Base-by-base conservation (phyloP, 2,113 vertebrate genomes). In the Burhinus bistriatus region DNA sequence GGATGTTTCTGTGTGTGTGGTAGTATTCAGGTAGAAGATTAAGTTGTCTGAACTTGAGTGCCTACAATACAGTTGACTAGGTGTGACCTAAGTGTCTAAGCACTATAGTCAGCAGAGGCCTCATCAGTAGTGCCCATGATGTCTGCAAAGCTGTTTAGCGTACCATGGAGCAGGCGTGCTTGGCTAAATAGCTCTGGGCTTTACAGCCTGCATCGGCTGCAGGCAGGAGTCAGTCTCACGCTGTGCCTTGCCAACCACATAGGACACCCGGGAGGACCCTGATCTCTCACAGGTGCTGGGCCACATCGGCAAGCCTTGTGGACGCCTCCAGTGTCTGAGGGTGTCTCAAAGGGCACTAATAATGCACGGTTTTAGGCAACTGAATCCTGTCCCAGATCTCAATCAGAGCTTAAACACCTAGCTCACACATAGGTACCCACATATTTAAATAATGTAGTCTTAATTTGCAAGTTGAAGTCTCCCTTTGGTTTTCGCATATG, bases 371-470 rank as follows among this genome's bases (percentile, higher is more conserved):
- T 90, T 84, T 77, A 58, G 30, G 34, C n/a, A 84, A 25, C 4
- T 29, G 23, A 57, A 58, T 69, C 44, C 22, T 66, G 27, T 36
- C 6, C 12, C 32, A 29, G 38, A 57, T 44, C 21, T 90, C 5
- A 71, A 12, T 9, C 4, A 3, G 57, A 68, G 26, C 19, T 87
- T 71, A 59, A 79, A 49, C 10, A 61, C 18, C 17, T 57, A 47
- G 7, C 9, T 72, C 23, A 21, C 23, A n/a, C 17, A 57, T 9
- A 65, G 15, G 8, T 40, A 51, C 49, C 23, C 49, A 51, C 49
- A 23, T 13, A 51, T 51, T 51, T 90, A 44, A 72, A 11, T 57
- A 69, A 85, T 0, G 0, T 3, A 9, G 1, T 34, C 34, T 58
- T 83, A 44, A 65, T 69, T 57, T 80, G 36, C 36, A 79, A 77